Conservation (phyloP, 1,140 invertebrate species). For the Drosophila albomicans region DNA sequence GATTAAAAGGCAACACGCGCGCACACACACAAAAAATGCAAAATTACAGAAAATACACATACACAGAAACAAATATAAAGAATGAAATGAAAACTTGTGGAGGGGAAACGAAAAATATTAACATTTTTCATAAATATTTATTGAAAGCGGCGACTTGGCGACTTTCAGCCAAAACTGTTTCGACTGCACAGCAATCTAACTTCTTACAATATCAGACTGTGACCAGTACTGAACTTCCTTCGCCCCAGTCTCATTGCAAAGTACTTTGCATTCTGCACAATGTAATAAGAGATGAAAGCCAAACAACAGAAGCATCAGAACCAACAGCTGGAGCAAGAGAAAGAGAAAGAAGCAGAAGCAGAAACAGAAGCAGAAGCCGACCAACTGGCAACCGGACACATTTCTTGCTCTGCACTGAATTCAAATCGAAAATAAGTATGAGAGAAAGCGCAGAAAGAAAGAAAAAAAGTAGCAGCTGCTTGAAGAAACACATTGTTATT, state of each 20-base stretch:
- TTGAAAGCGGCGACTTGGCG: conserved; percentile 43
- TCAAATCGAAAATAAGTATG: conserved; percentile 32
- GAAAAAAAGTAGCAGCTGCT: conserved; percentile 55
- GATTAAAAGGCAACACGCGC: conserved; percentile 69
- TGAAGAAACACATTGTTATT: conserved; percentile 58
- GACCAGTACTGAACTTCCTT: conserved; percentile 8
- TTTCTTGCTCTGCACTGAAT: conserved; percentile 20
- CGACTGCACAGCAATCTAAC: conserved; percentile 61
- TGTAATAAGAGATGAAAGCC: conserved; percentile 69
- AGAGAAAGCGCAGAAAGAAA: not conserved
- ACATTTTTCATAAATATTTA: conserved; percentile 81
- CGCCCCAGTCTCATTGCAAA: conserved; percentile 15
- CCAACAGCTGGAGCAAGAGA: conserved; percentile 3
- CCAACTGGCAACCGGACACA: conserved; percentile 45
- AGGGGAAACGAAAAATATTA: conserved; percentile 46
- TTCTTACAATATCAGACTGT: conserved; percentile 44
- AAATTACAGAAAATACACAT: conserved; percentile 11
- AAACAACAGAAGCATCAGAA: conserved; percentile 46
- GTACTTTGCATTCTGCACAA: conserved; percentile 72
- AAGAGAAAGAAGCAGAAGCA: not conserved
- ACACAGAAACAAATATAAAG: conserved; percentile 10
- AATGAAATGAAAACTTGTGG: too few relatives aligned
- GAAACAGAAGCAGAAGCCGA: not conserved
- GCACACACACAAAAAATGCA: conserved; percentile 21
- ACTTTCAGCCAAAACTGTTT: conserved; percentile 55